Evolutionary conservation across 1,140 invertebrate genomes (phyloP).

Genomic region (Chironomus tepperi): DNA sequence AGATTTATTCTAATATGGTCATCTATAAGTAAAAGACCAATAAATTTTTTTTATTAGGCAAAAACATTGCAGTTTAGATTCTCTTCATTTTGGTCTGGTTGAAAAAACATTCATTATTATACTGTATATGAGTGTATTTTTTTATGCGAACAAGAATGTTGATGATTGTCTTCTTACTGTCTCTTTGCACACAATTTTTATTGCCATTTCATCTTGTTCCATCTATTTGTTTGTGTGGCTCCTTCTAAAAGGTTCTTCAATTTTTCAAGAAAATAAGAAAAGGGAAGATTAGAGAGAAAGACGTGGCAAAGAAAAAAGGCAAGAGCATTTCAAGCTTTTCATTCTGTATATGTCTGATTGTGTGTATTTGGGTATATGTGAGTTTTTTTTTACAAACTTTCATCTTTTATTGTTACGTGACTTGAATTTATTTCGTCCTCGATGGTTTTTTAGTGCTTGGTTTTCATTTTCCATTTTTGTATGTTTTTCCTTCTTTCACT

Average conservation of each 20-base stretch:
- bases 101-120: too few relatives aligned
- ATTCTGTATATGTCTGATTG: conserved; percentile 18
- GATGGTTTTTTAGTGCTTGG: neutral
- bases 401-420: conserved; percentile 23
- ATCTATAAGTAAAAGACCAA: too few relatives aligned
- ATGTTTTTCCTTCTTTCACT: too few relatives aligned
- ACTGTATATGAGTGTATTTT: too few relatives aligned
- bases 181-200: neutral
- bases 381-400: conserved; percentile 20
- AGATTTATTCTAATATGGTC: too few relatives aligned
- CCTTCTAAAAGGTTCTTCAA: neutral
- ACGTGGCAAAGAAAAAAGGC: neutral
- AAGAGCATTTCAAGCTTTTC: conserved; percentile 1
- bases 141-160: neutral
- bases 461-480: conserved; percentile 20
- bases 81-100: too few relatives aligned
- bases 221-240: neutral
- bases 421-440: neutral
- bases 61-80: too few relatives aligned
- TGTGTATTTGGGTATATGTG: conserved; percentile 11
- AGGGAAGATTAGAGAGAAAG: neutral
- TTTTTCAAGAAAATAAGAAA: neutral
- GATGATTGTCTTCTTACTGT: neutral
- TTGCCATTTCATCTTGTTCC: neutral
- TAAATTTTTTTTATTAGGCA: too few relatives aligned